Percentiles rank a stretch among this genome's conserved stretches.
Evolutionary conservation across 2,888 invertebrate genomes (phyloP).

Genomic region (Microplitis manilae): DNA sequence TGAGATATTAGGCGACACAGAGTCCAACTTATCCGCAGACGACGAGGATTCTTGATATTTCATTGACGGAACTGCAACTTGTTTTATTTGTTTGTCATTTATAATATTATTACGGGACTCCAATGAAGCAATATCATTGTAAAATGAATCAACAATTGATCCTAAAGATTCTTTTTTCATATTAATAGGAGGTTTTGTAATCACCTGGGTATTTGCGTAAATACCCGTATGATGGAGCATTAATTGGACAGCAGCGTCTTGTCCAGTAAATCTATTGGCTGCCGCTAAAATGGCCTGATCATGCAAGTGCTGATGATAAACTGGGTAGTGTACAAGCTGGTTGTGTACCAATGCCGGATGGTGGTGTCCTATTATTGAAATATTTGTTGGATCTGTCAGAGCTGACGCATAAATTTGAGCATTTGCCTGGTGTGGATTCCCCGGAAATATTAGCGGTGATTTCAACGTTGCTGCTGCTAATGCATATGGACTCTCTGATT

Average conservation of each 20-base stretch:
- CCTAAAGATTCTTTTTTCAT: constrained; percentile 66
- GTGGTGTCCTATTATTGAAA: constrained; percentile 52
- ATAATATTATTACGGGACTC: constrained; percentile 65
- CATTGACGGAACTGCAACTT: constrained; percentile 45
- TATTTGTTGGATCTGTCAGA: constrained; percentile 61
- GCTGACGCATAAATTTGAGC: constrained; percentile 60
- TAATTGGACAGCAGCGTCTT: constrained; percentile 64
- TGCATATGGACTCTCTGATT: constrained; percentile 68
- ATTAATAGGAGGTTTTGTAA: constrained; percentile 68
- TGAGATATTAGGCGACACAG: constrained; percentile 27
- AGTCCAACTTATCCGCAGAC: constrained; percentile 1
- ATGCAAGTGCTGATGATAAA: constrained; percentile 66
- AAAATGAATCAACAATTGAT: constrained; percentile 76
- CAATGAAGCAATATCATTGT: constrained; percentile 76
- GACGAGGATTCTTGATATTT: constrained; percentile 48
- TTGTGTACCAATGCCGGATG: constrained; percentile 65
- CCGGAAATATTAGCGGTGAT: constrained; percentile 60
- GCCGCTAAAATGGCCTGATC: constrained; percentile 65
- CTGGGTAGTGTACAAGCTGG: constrained; percentile 66
- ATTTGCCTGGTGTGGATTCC: constrained; percentile 60
- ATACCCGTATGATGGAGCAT: constrained; percentile 66
- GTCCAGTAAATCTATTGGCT: constrained; percentile 63
- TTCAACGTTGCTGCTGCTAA: constrained; percentile 61
- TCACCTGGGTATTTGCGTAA: constrained; percentile 67
- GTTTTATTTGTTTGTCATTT: constrained; percentile 48